Base-by-base conservation (phyloP, 2,888 invertebrate species). In the Drosophila lacicola region DNA sequence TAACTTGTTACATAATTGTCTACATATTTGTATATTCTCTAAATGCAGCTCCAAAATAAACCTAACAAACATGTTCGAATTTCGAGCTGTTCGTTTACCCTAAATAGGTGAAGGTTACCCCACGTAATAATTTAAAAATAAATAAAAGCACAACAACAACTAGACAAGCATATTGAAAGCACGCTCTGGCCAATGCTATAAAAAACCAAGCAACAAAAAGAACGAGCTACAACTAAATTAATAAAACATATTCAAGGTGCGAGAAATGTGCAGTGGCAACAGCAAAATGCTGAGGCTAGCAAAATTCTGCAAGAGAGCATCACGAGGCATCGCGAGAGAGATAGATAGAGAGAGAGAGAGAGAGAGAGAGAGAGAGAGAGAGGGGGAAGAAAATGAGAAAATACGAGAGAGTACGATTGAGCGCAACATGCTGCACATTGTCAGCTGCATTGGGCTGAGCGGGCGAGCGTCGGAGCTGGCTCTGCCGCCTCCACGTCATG, bases 31-130 rank as follows among this genome's bases (percentile, higher is more conserved):
- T 13, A 25, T 29, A 53, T 10, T 11, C n/a, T 25, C 34, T 17
- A 10, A 55, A 14, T 21, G 42, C 17, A 13, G 44, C 57, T 57
- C 4, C 34, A 44, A 36, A 65, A 36, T 36, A 36, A 50, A 42
- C 34, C 29, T 14, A 34, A 41, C 46, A 14, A 47, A 45, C 49
- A 21, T 14, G 21, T 44, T 36, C 17, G 25, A 44, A 61, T 46
- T 51, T 42, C 42, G 53, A 70, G 37, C 8, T 29, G 29, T 29
- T 29, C 29, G 29, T 29, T 29, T 29, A 29, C 29, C 29, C 29
- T 65, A 82, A 68, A 82, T 83, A 60, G 83, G 83, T 83, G 74
- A 88, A 83, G 88, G 83, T 86, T 86, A 70, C 50, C 39, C 74
- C 54, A 82, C 80, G 83, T 82, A 80, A 80, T 85, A 78, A 66